These are phyloP conservation scores for Scaptomyza pallida DNA, from an alignment of 1,140 invertebrate genomes.

Conservation along the genomic window DNA sequence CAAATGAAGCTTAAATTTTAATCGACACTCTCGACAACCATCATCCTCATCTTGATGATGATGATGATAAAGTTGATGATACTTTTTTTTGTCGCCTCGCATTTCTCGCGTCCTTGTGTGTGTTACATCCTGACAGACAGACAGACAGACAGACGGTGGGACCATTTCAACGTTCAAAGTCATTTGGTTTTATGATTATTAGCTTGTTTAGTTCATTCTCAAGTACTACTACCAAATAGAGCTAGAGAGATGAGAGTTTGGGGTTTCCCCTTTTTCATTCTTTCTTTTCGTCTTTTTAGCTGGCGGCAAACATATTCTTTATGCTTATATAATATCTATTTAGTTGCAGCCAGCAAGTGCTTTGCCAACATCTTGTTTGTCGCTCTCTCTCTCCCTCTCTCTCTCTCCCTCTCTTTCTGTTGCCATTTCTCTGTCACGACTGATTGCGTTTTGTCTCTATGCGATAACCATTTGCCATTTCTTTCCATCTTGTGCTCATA, in stretches of 20 bases:
- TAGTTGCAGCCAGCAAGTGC: constrained; percentile 79
- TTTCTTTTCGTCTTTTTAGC: constrained; percentile 10
- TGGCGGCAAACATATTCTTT: constrained; percentile 78
- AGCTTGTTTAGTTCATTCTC: constrained; percentile 82
- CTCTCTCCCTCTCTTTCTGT: constrained; percentile 7
- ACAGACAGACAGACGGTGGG: constrained; percentile 38
- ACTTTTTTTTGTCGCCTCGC: constrained; percentile 43
- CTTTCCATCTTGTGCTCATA: constrained; percentile 73
- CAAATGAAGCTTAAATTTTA: constrained; percentile 84
- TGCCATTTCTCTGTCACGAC: constrained; percentile 59
- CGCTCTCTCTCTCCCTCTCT: constrained; percentile 15
- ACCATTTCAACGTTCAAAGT: constrained; percentile 79
- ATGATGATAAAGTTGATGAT: constrained; percentile 77
- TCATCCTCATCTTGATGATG: too few relatives aligned
- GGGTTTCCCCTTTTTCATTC: constrained; percentile 16
- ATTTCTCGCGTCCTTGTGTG: constrained; percentile 20
- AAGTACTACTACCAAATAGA: constrained; percentile 27
- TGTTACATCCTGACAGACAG: constrained; percentile 36
- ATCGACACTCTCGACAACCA: constrained; percentile 67
- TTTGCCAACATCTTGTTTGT: constrained; percentile 57
- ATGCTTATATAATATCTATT: constrained; percentile 82
- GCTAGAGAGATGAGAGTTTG: neutral
- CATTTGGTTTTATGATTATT: constrained; percentile 84
- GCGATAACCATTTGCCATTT: constrained; percentile 77
- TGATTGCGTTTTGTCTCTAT: constrained; percentile 76